Evolutionary conservation across 2,113 vertebrate genomes (phyloP), one percentile per base, ranked within the genome.

Genomic region (Garra rufa): DNA sequence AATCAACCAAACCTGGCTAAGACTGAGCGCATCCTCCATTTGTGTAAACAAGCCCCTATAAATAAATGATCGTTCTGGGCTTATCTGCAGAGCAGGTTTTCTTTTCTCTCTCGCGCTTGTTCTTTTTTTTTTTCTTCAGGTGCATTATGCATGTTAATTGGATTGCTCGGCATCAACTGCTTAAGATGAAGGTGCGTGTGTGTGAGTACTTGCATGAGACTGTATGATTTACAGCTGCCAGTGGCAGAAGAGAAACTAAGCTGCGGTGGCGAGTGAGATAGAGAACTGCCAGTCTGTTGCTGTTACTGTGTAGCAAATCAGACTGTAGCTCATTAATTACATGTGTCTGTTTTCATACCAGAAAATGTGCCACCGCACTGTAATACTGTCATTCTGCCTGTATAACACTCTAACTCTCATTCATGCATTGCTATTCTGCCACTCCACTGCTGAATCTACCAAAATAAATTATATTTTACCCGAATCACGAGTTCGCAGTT

Each of bases 61-160:
- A 86, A 89, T 88, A 90, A 89, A 89, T 86, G 57, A 88, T 87
- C 76, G 10, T 85, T 79, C 75, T 57, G 43, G 71, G 79, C 71
- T 81, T 78, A 86, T 86, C 85, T 82, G 82, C 77, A 26, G 83
- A 44, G 71, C 80, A 63, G 82, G 19, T 48, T 76, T 65, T 50
- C 81, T 83, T 41, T 69, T 73, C 74, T 74, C 21, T 85, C 43
- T 44, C 24, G n/a, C 30, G 24, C 57, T 55, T 26, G 19, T 69
- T 74, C 15, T 65, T 61, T 67, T 34, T 34, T n/a, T 34, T 67
- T 73, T 46, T 52, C 69, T 61, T 41, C 44, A 81, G 81, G 52
- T 78, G 87, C 79, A 88, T 89, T 81, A 87, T 89, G 80, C 82
- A 89, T 87, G 84, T 38, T 85, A 80, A 85, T 84, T 76, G 86